These are phyloP conservation scores for Thymelicus acteon DNA, from an alignment of 2,888 invertebrate species.

Conservation along the genomic window DNA sequence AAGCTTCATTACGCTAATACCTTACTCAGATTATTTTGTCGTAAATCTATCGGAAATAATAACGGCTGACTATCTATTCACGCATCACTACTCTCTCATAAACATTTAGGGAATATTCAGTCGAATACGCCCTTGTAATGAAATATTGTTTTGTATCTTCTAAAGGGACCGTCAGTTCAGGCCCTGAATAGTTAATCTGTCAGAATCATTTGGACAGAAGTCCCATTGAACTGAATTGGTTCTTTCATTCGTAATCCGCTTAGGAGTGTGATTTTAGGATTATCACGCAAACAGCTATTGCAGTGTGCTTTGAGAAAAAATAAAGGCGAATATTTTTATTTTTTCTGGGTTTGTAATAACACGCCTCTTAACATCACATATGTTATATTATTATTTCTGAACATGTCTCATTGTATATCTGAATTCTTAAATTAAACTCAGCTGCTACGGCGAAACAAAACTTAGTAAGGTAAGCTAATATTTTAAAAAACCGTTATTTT, in stretches of 20 bases:
- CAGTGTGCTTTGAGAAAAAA: constrained; percentile 2
- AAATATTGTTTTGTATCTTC: constrained; percentile 23
- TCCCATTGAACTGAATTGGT: constrained; percentile 29
- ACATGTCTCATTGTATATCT: too few relatives aligned
- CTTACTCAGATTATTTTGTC: too few relatives aligned
- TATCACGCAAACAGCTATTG: constrained; percentile 14
- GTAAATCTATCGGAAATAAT: too few relatives aligned
- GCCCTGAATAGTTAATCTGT: constrained; percentile 31
- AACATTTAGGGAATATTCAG: background rate
- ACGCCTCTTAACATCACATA: too few relatives aligned
- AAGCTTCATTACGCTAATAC: too few relatives aligned
- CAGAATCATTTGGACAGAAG: constrained; percentile 19
- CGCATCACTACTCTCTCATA: background rate
- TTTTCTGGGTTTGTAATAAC: too few relatives aligned
- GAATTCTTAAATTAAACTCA: too few relatives aligned
- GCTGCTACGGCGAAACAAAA: too few relatives aligned
- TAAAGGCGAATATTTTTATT: background rate
- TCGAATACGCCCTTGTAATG: constrained; percentile 5
- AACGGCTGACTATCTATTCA: background rate
- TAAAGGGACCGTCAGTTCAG: constrained; percentile 20
- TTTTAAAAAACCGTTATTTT: too few relatives aligned
- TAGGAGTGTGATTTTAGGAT: constrained; percentile 30
- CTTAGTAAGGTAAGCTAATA: too few relatives aligned
- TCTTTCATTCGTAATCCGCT: constrained; percentile 34
- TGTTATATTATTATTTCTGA: too few relatives aligned